Conservation (phyloP, 2,113 vertebrate genomes). For the Miniopterus natalensis region DNA sequence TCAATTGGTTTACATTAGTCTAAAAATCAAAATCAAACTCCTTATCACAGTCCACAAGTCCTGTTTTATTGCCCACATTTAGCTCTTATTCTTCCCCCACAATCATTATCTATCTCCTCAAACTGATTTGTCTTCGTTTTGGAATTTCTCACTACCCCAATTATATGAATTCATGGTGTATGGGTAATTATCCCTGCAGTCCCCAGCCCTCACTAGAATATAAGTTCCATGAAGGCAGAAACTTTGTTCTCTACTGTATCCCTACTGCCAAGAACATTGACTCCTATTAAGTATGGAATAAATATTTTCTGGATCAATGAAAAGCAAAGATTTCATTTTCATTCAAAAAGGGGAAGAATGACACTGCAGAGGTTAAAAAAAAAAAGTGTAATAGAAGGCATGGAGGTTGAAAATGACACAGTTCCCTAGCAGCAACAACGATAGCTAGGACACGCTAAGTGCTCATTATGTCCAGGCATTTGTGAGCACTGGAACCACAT, state of each 20-base stretch:
- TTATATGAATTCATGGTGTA: background rate
- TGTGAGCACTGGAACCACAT: background rate
- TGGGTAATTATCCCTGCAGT: background rate
- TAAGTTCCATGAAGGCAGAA: background rate
- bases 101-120: background rate
- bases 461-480: background rate
- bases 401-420: background rate
- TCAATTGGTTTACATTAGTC: background rate
- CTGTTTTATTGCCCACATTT: background rate
- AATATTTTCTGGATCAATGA: slow-evolving; percentile 26
- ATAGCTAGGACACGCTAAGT: background rate
- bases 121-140: slow-evolving; percentile 36
- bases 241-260: background rate
- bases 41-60: background rate
- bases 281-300: background rate
- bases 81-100: background rate
- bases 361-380: background rate
- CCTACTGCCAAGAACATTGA: background rate
- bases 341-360: background rate
- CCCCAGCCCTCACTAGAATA: background rate
- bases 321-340: slow-evolving; percentile 25
- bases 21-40: slow-evolving; percentile 21
- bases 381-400: background rate
- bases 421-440: background rate
- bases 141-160: background rate